Percentiles rank a stretch among this genome's conserved stretches.
Evolutionary conservation across 2,113 vertebrate species (phyloP).

Genomic region (Suncus etruscus): DNA sequence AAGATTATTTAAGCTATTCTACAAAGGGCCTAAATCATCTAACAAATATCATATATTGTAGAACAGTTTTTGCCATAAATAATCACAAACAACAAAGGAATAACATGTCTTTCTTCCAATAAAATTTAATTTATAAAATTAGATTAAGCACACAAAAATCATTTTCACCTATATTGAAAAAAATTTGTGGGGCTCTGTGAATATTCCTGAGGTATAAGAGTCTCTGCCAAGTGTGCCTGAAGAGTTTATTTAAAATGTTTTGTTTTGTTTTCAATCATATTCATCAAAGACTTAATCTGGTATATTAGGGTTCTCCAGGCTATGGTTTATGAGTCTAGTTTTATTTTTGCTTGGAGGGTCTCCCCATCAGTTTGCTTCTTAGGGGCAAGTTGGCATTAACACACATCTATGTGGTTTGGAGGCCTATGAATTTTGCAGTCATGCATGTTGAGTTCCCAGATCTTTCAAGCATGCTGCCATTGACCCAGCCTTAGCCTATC

Average conservation of each 20-base stretch:
- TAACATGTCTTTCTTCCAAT: not conserved
- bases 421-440: no score
- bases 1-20: not conserved
- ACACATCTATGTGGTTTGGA: not conserved
- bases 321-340: not conserved
- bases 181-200: no score
- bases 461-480: not conserved
- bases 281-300: not conserved
- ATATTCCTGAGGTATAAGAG: not conserved
- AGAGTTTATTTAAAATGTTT: not conserved
- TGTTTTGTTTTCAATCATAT: not conserved
- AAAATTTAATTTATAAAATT: constrained; percentile 28
- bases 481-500: no score
- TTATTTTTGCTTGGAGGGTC: not conserved
- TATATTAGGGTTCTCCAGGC: not conserved
- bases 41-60: not conserved
- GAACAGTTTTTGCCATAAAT: not conserved
- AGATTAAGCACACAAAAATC: not conserved
- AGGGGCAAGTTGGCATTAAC: not conserved
- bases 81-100: not conserved
- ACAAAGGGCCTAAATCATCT: not conserved
- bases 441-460: not conserved
- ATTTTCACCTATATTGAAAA: not conserved
- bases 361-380: not conserved
- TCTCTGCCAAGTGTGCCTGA: not conserved